Evolutionary conservation across 2,797 vertebrate genomes (phyloP).

Genomic region (Rhyacichthys aspro): DNA sequence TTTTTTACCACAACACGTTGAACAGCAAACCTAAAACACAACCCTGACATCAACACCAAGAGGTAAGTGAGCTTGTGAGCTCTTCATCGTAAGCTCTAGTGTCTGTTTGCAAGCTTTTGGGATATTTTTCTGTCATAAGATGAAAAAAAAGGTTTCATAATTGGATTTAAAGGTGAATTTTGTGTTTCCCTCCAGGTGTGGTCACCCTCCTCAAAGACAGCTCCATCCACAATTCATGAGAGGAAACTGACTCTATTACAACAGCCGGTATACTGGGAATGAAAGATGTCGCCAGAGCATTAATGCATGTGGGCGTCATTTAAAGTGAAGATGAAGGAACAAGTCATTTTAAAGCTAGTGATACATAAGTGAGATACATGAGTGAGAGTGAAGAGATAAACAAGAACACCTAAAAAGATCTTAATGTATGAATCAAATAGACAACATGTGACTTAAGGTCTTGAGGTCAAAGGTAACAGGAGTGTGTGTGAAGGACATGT

Average conservation of each 20-base stretch:
- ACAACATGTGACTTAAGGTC: background rate
- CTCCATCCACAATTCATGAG: conserved; percentile 66
- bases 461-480: background rate
- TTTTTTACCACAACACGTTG: conserved; percentile 40
- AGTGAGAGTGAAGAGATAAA: background rate
- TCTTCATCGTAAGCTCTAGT: conserved; percentile 32
- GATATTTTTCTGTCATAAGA: too few relatives aligned
- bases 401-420: too few relatives aligned
- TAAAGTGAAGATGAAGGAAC: conserved; percentile 3
- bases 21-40: conserved; percentile 33
- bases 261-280: background rate
- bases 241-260: conserved; percentile 43
- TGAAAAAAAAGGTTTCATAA: conserved; percentile 7
- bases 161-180: conserved; percentile 54
- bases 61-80: conserved; percentile 19
- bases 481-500: background rate
- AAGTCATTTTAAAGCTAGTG: background rate
- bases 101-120: too few relatives aligned
- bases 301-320: background rate
- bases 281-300: conserved; percentile 5
- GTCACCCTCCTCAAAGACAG: conserved; percentile 47
- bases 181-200: conserved; percentile 62
- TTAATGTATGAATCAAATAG: too few relatives aligned
- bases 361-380: conserved; percentile 16
- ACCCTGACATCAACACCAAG: conserved; percentile 29